Percentiles rank a stretch among this genome's conserved stretches.
phyloP scores from a whole-genome alignment of 2,888 invertebrate species.

The Chloromyia formosa region DNA sequence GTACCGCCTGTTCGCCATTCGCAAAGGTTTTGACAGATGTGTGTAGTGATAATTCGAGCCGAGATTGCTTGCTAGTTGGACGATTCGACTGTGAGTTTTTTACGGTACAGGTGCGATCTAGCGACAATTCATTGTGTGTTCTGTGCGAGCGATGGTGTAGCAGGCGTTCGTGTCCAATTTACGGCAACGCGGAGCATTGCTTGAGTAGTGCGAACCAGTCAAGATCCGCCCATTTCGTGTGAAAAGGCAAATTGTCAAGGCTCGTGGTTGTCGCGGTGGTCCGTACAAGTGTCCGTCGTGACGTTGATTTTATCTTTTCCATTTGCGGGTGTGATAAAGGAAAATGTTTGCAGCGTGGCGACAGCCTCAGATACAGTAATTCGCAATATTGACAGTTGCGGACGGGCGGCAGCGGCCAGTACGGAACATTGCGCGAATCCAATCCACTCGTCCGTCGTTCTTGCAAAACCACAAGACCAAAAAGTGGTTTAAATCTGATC shows the following conservation, averaged over 20 bases:
- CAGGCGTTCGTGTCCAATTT: background rate
- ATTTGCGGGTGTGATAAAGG: constrained; percentile 1
- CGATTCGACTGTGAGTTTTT: background rate
- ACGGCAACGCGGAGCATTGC: background rate
- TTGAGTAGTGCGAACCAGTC: background rate
- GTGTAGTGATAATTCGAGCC: constrained; percentile 35
- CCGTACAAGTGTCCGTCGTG: background rate
- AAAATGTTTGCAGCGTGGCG: background rate
- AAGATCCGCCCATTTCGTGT: constrained; percentile 31
- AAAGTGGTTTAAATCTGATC: too few species aligned
- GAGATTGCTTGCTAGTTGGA: constrained; percentile 14
- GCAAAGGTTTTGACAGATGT: constrained; percentile 22
- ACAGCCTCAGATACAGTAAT: background rate
- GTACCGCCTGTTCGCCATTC: constrained; percentile 8
- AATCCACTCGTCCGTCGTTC: too few species aligned
- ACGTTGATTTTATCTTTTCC: background rate
- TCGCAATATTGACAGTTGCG: constrained; percentile 18
- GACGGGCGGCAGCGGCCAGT: background rate
- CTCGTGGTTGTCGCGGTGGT: constrained; percentile 8
- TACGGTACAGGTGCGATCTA: background rate
- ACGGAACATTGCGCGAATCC: too few species aligned
- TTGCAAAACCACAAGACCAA: too few species aligned
- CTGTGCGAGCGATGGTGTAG: background rate
- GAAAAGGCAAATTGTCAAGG: constrained; percentile 24
- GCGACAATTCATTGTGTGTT: background rate